These are phyloP conservation scores for Phengaris arion DNA, from an alignment of 2,888 invertebrate species.

Conservation along the genomic window DNA sequence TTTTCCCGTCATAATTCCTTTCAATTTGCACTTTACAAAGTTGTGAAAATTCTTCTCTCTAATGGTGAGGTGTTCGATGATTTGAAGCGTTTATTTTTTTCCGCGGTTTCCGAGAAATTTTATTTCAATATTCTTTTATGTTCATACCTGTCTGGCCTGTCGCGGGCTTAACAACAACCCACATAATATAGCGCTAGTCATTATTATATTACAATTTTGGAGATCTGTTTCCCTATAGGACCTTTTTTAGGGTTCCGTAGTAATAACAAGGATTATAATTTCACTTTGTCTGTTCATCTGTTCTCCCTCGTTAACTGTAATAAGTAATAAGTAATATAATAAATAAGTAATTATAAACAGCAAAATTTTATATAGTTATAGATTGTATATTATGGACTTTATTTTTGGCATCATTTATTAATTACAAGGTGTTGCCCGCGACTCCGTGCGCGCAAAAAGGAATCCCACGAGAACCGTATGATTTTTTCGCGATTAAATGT, in stretches of 20 bases:
- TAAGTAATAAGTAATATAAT: too few species aligned
- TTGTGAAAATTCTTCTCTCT: not conserved
- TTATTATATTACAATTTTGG: not conserved
- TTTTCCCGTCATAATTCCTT: constrained; percentile 20
- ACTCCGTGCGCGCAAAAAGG: too few species aligned
- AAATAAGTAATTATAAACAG: too few species aligned
- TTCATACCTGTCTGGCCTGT: not conserved
- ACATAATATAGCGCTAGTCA: not conserved
- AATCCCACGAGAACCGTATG: too few species aligned
- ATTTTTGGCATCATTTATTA: too few species aligned
- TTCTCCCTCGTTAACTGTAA: too few species aligned
- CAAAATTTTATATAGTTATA: too few species aligned
- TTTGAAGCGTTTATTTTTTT: not conserved
- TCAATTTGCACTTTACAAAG: constrained; percentile 8
- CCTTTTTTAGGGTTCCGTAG: not conserved
- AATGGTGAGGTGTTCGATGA: not conserved
- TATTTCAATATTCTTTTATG: not conserved
- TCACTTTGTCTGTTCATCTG: not conserved
- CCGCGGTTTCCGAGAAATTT: not conserved
- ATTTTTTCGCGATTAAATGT: too few species aligned
- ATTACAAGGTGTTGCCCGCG: too few species aligned
- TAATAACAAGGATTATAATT: not conserved
- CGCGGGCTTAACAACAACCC: not conserved
- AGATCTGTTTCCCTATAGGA: not conserved
- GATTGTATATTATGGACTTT: too few species aligned